phyloP scores from a whole-genome alignment of 2,113 vertebrate species.

The Silurus glanis region DNA sequence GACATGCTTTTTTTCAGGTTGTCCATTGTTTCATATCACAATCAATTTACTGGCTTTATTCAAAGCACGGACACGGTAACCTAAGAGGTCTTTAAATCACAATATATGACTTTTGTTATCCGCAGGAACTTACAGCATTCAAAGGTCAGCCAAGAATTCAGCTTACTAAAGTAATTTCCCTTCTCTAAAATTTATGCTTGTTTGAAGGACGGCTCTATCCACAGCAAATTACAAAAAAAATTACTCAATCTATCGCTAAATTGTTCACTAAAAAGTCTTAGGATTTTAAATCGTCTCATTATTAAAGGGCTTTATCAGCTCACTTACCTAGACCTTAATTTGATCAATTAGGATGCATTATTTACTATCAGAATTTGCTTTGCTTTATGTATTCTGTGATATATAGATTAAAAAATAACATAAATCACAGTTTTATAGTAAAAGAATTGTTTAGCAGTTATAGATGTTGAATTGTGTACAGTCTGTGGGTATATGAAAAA shows the following conservation, averaged over 20 bases:
- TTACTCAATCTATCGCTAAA: not conserved
- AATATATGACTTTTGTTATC: not conserved
- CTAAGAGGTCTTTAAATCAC: not conserved
- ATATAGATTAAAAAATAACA: not conserved
- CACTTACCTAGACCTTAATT: not conserved
- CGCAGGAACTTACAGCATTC: not conserved
- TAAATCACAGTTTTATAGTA: too few relatives aligned
- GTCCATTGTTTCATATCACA: slow-evolving; percentile 19
- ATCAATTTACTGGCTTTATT: not conserved
- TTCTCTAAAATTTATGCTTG: not conserved
- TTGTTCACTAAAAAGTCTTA: not conserved
- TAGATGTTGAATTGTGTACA: not conserved
- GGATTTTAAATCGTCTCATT: not conserved
- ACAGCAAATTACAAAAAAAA: not conserved
- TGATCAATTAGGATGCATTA: not conserved
- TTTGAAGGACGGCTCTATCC: not conserved
- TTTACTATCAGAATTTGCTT: not conserved
- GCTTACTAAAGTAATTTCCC: not conserved
- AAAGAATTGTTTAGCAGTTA: not conserved
- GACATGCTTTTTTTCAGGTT: not conserved
- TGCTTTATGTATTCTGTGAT: not conserved
- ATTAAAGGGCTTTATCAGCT: not conserved
- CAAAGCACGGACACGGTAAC: not conserved
- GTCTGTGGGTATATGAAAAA: not conserved
- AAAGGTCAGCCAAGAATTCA: slow-evolving; percentile 5